A percentile compares a stretch with the other conserved stretches of the same genome.
Evolutionary conservation across 1,140 invertebrate genomes (phyloP).

Genomic region (Drosophila mayri): DNA sequence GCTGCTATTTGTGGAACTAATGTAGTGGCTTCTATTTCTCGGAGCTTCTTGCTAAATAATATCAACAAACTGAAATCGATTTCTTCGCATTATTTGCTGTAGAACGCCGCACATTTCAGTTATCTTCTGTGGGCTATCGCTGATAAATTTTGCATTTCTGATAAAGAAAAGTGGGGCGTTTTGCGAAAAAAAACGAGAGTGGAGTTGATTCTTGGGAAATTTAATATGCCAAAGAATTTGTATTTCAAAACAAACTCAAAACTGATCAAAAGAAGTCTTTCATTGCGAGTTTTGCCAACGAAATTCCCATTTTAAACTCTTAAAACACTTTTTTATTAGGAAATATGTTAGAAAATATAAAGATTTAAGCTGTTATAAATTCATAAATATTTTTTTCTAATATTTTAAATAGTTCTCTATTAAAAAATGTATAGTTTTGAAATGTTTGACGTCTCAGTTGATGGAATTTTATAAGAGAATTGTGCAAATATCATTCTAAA

Average conservation of each 20-base stretch:
- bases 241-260: background rate
- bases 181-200: conserved; percentile 11
- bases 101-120: conserved; percentile 32
- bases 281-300: background rate
- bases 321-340: background rate
- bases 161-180: conserved; percentile 25
- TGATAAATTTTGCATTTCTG: conserved; percentile 60
- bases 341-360: background rate
- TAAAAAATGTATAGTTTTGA: background rate
- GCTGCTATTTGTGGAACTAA: conserved; percentile 27
- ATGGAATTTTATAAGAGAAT: background rate
- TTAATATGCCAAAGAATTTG: background rate
- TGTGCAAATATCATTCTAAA: background rate
- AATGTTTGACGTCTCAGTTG: background rate
- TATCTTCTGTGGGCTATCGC: conserved; percentile 46
- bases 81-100: conserved; percentile 37
- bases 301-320: background rate
- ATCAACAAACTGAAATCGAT: conserved; percentile 46
- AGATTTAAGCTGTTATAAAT: background rate
- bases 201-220: conserved; percentile 15
- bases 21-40: conserved; percentile 27
- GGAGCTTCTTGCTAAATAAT: conserved; percentile 26
- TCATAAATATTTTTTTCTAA: background rate
- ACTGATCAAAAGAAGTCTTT: conserved; percentile 28
- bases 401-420: background rate